These are phyloP conservation scores for Vandiemenella viatica DNA, from an alignment of 2,888 invertebrate species.

Conservation along the genomic window DNA sequence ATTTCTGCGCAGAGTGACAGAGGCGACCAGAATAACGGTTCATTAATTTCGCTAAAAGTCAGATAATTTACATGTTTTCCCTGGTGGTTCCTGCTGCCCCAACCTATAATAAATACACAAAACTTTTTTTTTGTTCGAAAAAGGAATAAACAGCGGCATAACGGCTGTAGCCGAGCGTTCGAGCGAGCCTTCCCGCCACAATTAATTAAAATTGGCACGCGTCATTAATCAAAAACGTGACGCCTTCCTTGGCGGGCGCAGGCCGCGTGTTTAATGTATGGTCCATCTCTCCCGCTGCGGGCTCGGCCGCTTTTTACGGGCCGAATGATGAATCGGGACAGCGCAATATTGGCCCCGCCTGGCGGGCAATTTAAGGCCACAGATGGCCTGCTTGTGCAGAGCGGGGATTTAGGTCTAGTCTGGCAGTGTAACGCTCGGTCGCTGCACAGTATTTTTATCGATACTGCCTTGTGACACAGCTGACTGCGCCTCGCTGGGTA, in stretches of 20 bases:
- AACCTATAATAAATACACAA: not conserved
- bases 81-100: not conserved
- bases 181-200: not conserved
- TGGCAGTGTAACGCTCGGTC: too few species aligned
- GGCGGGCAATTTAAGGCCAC: too few species aligned
- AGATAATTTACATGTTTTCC: constrained; percentile 1
- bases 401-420: not conserved
- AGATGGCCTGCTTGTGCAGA: too few species aligned
- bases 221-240: not conserved
- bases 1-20: too few species aligned
- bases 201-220: not conserved
- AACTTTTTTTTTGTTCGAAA: too few species aligned
- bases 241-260: not conserved
- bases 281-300: not conserved
- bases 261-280: not conserved
- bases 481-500: too few species aligned
- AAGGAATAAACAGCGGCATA: not conserved
- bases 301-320: not conserved
- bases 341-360: not conserved
- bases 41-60: constrained; percentile 4
- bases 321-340: not conserved
- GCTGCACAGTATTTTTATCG: too few species aligned
- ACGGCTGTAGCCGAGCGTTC: not conserved
- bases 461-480: too few species aligned
- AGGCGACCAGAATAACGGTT: constrained; percentile 2